These are phyloP conservation scores for Parapristionchus giblindavisi DNA, from an alignment of 2,888 invertebrate genomes.

Conservation along the genomic window DNA sequence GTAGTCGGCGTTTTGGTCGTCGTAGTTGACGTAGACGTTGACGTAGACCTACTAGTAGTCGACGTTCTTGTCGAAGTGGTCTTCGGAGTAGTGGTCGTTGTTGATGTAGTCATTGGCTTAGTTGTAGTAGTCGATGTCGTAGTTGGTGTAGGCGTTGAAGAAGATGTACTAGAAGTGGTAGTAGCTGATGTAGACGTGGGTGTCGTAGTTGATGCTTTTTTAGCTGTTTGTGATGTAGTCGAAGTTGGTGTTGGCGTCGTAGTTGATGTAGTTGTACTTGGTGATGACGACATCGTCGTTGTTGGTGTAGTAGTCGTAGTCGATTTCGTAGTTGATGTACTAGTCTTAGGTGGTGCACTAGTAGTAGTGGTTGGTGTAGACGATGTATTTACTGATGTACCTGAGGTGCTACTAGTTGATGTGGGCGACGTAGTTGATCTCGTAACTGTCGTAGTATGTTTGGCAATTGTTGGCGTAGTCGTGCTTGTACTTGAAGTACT, in stretches of 20 bases:
- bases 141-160: not conserved
- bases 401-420: too few species aligned
- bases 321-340: not conserved
- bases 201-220: not conserved
- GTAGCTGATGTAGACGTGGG: not conserved
- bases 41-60: constrained; percentile 13
- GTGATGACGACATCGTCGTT: too few species aligned
- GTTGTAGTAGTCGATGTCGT: constrained; percentile 15
- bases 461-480: too few species aligned
- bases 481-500: not conserved
- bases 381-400: not conserved
- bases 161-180: not conserved
- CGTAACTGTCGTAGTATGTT: constrained; percentile 12
- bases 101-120: constrained; percentile 38
- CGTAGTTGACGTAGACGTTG: constrained; percentile 14
- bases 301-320: not conserved
- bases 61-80: constrained; percentile 24
- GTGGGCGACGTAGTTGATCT: not conserved
- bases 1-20: too few species aligned
- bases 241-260: too few species aligned
- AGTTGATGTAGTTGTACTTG: too few species aligned
- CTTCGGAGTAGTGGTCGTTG: constrained; percentile 35
- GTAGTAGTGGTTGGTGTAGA: not conserved
- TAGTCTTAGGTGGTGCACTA: not conserved
- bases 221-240: too few species aligned